Evolutionary conservation across 2,113 vertebrate genomes (phyloP), one percentile per base, ranked within the genome.

Genomic region (Catagonus wagneri): DNA sequence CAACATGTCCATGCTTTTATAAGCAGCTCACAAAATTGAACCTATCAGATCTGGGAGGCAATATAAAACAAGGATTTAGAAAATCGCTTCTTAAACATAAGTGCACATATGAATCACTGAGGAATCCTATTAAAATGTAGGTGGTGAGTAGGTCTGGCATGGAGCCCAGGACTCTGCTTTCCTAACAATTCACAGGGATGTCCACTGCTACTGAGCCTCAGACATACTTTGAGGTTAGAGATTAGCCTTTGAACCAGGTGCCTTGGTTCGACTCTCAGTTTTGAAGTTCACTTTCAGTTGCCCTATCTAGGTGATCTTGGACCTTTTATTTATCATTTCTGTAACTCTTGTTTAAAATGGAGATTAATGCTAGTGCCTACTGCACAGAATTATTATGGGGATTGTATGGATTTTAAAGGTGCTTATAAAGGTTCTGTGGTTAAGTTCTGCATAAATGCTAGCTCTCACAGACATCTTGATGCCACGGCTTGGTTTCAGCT

Each of bases 41-140:
- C 78, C 36, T 22, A 58, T 79, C 69, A 65, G 34, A 44, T 79
- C 29, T 36, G 52, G 79, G 14, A 93, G 58, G 25, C 7, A 83
- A 10, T 32, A 83, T 61, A 78, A 83, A 90, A 83, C 63, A 87
- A 27, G 32, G 29, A 93, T 74, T 93, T 94, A 90, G 58, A 92
- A 58, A 80, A 58, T 25, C 92, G 52, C 17, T 86, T 95, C 80
- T 89, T 4, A 54, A 58, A 87, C 4, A 80, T 76, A 20, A 83
- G 27, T 36, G 36, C 14, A 52, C 11, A 7, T 25, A 79, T 16
- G 66, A 83, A 61, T 78, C 22, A 14, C 15, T 17, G 39, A 63
- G 34, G 88, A 91, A 52, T 75, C 60, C 85, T 36, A 76, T 74
- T 76, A 72, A 89, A 93, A 61, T 61, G 13, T 13, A 54, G 39